These are phyloP conservation scores for Oreotrochilus melanogaster DNA, from an alignment of 2,113 vertebrate species.

Conservation along the genomic window DNA sequence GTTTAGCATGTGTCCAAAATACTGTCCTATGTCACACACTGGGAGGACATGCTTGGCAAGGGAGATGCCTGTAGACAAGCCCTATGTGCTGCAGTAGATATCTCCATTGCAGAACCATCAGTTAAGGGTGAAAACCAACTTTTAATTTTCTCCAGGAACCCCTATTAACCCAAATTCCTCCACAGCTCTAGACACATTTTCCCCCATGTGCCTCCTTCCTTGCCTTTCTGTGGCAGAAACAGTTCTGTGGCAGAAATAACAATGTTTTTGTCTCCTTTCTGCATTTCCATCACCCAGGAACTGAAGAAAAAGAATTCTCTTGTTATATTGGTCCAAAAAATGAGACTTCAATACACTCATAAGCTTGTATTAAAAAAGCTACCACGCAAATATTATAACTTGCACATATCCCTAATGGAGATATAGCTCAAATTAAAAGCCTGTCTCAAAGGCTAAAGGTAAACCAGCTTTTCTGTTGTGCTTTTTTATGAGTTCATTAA, in stretches of 20 bases:
- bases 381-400: neutral
- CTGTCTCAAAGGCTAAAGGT: constrained; percentile 42
- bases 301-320: neutral
- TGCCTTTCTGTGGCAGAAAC: neutral
- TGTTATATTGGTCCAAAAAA: neutral
- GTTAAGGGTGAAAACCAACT: neutral
- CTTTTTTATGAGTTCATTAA: constrained; percentile 61
- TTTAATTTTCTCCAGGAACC: neutral
- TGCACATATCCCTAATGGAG: neutral
- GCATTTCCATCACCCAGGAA: neutral
- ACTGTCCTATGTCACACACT: neutral
- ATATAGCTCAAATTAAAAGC: constrained; percentile 58
- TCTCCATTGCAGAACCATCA: neutral
- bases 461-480: constrained; percentile 37
- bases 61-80: rapidly evolving
- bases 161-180: neutral
- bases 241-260: neutral
- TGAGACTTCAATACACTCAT: neutral
- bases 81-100: neutral
- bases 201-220: neutral
- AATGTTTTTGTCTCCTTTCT: neutral
- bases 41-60: neutral
- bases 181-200: neutral
- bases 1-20: neutral
- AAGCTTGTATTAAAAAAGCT: neutral